These are phyloP conservation scores for Ophion ventricosus DNA, from an alignment of 2,888 invertebrate species.

Conservation along the genomic window DNA sequence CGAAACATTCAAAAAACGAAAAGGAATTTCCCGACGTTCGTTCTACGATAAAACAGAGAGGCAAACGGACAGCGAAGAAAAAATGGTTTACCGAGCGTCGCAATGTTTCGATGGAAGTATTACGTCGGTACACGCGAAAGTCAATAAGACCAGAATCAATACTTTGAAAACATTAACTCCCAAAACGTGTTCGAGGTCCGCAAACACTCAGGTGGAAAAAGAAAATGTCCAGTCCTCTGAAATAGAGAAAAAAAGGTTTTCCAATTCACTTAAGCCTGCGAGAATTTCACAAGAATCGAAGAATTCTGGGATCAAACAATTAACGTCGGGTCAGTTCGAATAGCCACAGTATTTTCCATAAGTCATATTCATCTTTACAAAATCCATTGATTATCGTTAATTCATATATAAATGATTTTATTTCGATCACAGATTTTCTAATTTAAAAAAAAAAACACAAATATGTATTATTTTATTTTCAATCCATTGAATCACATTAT, in stretches of 20 bases:
- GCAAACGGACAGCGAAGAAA: not conserved
- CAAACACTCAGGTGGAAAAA: not conserved
- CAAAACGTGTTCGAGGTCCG: not conserved
- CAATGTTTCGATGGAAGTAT: not conserved
- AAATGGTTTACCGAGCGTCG: not conserved
- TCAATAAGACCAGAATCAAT: not conserved
- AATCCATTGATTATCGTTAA: not conserved
- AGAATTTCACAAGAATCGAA: constrained; percentile 7
- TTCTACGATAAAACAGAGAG: not conserved
- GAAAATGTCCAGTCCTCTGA: not conserved
- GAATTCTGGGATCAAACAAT: not conserved
- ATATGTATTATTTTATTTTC: too few relatives aligned
- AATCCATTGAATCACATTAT: too few relatives aligned
- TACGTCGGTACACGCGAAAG: not conserved
- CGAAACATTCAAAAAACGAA: constrained; percentile 70
- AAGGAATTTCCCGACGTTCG: constrained; percentile 23
- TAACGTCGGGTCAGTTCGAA: constrained; percentile 4
- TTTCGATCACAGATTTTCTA: not conserved
- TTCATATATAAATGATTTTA: not conserved
- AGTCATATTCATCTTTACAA: too few relatives aligned
- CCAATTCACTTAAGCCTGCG: not conserved
- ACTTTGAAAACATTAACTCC: not conserved
- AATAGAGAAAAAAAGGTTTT: not conserved
- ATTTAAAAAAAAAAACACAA: not conserved
- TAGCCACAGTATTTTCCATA: not conserved